Percentiles rank a stretch among this genome's conserved stretches.
phyloP scores from a whole-genome alignment of 2,797 vertebrate species.

The Microctenopoma steveboyesi region DNA sequence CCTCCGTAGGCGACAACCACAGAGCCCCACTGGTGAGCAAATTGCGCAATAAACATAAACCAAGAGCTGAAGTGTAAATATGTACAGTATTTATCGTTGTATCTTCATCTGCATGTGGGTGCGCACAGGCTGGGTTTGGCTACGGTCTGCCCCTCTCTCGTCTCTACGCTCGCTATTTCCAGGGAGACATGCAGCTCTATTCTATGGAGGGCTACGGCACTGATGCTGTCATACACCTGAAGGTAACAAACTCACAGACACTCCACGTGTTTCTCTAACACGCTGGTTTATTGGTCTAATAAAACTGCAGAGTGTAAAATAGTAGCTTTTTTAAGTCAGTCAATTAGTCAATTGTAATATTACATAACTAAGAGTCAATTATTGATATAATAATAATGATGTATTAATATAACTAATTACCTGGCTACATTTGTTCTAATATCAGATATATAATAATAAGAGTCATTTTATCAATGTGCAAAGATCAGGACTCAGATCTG shows the following conservation, averaged over 20 bases:
- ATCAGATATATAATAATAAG: too few species aligned
- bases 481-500: too few species aligned
- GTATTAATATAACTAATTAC: too few species aligned
- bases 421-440: too few species aligned
- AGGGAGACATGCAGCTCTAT: constrained; percentile 91
- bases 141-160: constrained; percentile 91
- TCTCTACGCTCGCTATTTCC: constrained; percentile 93
- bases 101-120: constrained; percentile 16
- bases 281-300: neutral
- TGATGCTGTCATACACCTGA: constrained; percentile 87
- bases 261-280: neutral
- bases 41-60: neutral
- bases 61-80: neutral
- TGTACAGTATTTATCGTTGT: neutral
- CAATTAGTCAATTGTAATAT: too few species aligned
- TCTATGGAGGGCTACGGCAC: constrained; percentile 91
- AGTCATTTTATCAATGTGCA: too few species aligned
- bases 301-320: too few species aligned
- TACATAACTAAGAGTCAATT: too few species aligned
- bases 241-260: constrained; percentile 57
- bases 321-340: too few species aligned
- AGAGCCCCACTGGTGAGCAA: constrained; percentile 85
- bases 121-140: constrained; percentile 88
- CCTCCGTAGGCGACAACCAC: constrained; percentile 76
- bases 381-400: too few species aligned